Conservation (phyloP, 2,113 vertebrate genomes). For the Isurus oxyrinchus region DNA sequence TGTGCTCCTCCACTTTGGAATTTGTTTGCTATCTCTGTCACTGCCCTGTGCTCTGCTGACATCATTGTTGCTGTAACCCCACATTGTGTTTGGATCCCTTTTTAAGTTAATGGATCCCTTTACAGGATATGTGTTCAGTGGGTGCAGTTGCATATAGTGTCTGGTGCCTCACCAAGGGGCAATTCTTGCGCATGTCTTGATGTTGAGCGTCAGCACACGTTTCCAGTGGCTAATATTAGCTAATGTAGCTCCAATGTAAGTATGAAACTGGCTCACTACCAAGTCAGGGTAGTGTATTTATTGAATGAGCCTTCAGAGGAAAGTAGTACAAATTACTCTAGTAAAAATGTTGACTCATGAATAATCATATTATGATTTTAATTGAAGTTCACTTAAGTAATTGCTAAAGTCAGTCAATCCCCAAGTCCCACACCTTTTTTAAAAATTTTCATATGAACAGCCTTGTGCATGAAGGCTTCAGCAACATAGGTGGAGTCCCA, state of each 20-base stretch:
- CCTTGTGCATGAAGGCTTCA: neutral
- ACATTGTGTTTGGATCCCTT: neutral
- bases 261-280: neutral
- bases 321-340: neutral
- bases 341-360: neutral
- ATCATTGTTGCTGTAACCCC: neutral
- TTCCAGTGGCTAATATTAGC: neutral
- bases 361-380: neutral
- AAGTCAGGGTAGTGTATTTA: neutral
- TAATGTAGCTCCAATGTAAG: neutral
- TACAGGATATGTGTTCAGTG: neutral
- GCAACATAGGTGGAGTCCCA: neutral
- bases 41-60: neutral
- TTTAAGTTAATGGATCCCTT: neutral
- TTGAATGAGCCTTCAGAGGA: neutral
- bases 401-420: neutral
- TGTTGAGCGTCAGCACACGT: neutral
- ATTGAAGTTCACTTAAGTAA: neutral
- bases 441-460: neutral
- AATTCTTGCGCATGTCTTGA: neutral
- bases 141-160: neutral
- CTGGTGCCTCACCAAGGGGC: neutral
- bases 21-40: neutral
- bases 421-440: no score
- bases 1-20: neutral